A percentile compares a stretch with the other conserved stretches of the same genome.
These are phyloP conservation scores for Epicampocera succincta DNA, from an alignment of 2,888 invertebrate genomes.

Conservation along the genomic window DNA sequence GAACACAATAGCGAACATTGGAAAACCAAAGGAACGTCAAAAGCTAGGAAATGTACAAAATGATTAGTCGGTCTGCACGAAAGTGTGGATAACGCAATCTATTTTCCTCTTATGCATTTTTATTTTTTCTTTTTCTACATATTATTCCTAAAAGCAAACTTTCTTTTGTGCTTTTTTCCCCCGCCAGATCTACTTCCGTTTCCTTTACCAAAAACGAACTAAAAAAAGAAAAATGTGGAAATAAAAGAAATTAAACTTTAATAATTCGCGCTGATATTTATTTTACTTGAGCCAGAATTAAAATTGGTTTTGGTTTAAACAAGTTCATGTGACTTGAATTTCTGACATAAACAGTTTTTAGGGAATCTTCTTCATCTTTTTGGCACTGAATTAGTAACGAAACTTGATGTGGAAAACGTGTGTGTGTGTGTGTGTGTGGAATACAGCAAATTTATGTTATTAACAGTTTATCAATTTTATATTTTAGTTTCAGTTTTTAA, in stretches of 20 bases:
- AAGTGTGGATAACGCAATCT: conserved; percentile 69
- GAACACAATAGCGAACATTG: conserved; percentile 61
- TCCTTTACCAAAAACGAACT: conserved; percentile 39
- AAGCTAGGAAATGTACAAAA: conserved; percentile 68
- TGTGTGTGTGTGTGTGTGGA: too few species aligned
- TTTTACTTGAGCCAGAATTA: neutral
- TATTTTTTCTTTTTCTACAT: conserved; percentile 16
- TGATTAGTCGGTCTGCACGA: conserved; percentile 70
- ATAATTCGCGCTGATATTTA: conserved; percentile 22
- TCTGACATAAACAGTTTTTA: too few species aligned
- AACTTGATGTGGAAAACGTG: too few species aligned
- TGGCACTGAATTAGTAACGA: too few species aligned
- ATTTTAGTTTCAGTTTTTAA: too few species aligned
- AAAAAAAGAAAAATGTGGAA: neutral
- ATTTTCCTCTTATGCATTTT: conserved; percentile 45
- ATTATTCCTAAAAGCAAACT: conserved; percentile 50
- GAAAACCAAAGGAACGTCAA: conserved; percentile 66
- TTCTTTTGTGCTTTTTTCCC: conserved; percentile 56
- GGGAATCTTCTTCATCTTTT: too few species aligned
- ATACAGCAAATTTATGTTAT: too few species aligned
- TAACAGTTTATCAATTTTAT: too few species aligned
- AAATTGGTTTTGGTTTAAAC: neutral
- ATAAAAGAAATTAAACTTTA: conserved; percentile 51
- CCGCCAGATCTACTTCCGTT: conserved; percentile 59
- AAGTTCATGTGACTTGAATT: neutral